A percentile compares a stretch with the other conserved stretches of the same genome.
These are phyloP conservation scores for Albula glossodonta DNA, from an alignment of 2,113 vertebrate species.

Conservation along the genomic window DNA sequence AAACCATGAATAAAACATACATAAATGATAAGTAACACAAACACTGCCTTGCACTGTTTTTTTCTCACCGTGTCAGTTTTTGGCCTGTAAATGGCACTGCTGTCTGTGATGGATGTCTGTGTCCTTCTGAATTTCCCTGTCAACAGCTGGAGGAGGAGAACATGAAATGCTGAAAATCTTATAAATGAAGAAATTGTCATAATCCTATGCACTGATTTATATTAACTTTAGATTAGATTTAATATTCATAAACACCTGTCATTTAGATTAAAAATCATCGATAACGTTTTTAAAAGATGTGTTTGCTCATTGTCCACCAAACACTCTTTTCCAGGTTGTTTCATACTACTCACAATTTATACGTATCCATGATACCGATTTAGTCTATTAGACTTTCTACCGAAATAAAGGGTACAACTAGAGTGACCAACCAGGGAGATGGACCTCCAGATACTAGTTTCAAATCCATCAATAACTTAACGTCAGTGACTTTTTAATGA, in stretches of 20 bases:
- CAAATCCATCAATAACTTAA: no score
- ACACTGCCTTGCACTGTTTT: neutral
- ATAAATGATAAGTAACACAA: neutral
- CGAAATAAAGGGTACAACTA: no score
- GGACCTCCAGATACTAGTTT: no score
- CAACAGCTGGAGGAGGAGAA: conserved; percentile 71
- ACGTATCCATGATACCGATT: neutral
- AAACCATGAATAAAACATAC: neutral
- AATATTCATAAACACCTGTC: neutral
- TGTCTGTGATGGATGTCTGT: conserved; percentile 88
- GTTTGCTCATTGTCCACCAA: no score
- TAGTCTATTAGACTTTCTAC: neutral
- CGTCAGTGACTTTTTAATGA: no score
- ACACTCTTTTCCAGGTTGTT: neutral
- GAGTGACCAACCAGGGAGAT: neutral
- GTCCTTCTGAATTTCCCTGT: conserved; percentile 82
- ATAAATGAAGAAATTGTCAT: no score
- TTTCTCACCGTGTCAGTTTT: conserved; percentile 72
- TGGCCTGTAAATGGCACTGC: conserved; percentile 76
- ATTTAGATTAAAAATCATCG: neutral
- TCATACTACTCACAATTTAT: neutral
- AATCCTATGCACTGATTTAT: no score
- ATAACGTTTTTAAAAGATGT: neutral
- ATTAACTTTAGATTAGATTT: no score
- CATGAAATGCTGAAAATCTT: no score